phyloP scores from a whole-genome alignment of 2,797 vertebrate species.

The Dicrostonyx torquatus region DNA sequence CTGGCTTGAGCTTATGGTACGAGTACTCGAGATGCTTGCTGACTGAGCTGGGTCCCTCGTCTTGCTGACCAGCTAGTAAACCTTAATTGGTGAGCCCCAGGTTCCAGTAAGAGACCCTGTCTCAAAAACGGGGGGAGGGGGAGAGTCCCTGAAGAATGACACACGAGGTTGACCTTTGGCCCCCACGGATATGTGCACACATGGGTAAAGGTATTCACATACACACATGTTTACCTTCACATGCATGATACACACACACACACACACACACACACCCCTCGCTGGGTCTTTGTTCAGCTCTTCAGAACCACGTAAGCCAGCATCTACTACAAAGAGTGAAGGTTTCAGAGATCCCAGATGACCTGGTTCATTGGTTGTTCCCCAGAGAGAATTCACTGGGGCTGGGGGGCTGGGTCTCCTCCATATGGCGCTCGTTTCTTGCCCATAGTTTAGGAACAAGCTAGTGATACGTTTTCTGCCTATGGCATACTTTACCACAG shows the following conservation, averaged over 20 bases:
- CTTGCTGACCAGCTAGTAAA: background rate
- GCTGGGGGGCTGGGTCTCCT: rapidly evolving
- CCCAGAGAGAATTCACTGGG: background rate
- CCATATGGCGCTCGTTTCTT: rapidly evolving
- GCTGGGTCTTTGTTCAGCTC: background rate
- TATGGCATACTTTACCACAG: rapidly evolving
- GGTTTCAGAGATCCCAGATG: background rate
- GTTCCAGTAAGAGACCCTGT: background rate
- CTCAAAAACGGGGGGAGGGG: background rate
- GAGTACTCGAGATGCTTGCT: background rate
- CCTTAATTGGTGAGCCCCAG: background rate
- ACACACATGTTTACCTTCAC: background rate
- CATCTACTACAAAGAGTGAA: rapidly evolving
- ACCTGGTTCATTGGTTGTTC: background rate
- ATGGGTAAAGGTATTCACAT: background rate
- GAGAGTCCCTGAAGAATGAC: background rate
- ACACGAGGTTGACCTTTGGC: background rate
- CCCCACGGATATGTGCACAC: background rate
- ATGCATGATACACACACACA: background rate
- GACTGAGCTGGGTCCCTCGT: background rate
- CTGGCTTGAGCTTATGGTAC: background rate
- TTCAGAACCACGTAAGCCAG: background rate
- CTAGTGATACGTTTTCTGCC: too few species aligned
- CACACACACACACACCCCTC: background rate
- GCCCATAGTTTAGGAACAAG: background rate